Conservation (phyloP, 1,140 invertebrate genomes). For the Brevipalpus yothersi region DNA sequence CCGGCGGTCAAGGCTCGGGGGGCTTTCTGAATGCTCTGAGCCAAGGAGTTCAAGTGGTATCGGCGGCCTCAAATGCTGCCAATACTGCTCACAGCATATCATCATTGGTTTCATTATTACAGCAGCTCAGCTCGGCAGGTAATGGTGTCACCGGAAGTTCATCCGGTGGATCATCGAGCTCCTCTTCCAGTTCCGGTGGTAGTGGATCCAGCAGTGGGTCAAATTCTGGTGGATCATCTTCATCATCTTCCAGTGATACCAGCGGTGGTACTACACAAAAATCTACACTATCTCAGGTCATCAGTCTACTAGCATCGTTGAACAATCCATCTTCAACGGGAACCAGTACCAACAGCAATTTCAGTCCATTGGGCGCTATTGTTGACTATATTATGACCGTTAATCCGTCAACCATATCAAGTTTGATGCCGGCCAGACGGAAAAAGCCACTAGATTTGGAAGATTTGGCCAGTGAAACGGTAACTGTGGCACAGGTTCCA, state of each 20-base stretch:
- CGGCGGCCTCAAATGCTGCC: background rate
- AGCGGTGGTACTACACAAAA: background rate
- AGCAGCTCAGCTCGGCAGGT: background rate
- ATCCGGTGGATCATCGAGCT: background rate
- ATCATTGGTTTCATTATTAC: background rate
- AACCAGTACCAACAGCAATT: background rate
- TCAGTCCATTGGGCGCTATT: conserved; percentile 6
- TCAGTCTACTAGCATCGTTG: background rate
- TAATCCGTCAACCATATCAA: conserved; percentile 3
- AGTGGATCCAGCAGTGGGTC: background rate
- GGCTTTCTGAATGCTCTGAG: background rate
- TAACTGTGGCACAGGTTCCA: conserved; percentile 21
- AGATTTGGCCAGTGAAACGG: background rate
- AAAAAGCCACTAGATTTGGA: conserved; percentile 8
- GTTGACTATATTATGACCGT: conserved; percentile 6
- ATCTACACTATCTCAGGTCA: conserved; percentile 4
- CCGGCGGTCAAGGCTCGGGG: background rate
- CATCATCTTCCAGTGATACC: background rate
- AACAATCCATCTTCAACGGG: background rate
- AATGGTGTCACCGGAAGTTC: background rate
- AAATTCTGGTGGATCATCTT: background rate
- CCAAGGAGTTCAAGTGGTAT: background rate
- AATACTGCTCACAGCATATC: background rate
- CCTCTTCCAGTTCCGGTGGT: background rate
- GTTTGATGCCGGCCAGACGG: conserved; percentile 8